A percentile compares a stretch with the other conserved stretches of the same genome.
These are phyloP conservation scores for Papilio elwesi DNA, from an alignment of 2,888 invertebrate genomes.

Conservation along the genomic window DNA sequence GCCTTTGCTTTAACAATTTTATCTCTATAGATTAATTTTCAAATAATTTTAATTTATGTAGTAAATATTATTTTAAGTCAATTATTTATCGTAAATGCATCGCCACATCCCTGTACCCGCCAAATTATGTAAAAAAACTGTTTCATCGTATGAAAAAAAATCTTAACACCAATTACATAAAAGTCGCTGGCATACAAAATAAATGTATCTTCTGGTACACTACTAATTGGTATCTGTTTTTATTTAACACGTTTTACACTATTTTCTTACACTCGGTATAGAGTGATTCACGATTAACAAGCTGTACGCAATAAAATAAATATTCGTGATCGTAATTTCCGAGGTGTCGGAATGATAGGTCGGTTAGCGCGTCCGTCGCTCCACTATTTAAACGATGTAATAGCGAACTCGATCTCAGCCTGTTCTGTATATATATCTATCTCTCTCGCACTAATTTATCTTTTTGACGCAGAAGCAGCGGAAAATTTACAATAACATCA, in stretches of 20 bases:
- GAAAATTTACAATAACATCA: constrained; percentile 77
- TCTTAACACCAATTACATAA: too few relatives aligned
- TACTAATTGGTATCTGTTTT: neutral
- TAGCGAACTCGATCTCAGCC: constrained; percentile 61
- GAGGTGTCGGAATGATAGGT: constrained; percentile 68
- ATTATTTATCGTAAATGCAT: too few relatives aligned
- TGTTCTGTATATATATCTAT: constrained; percentile 67
- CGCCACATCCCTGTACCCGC: too few relatives aligned
- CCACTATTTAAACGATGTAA: constrained; percentile 74
- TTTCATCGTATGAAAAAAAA: too few relatives aligned
- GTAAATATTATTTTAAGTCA: too few relatives aligned
- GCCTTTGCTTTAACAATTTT: too few relatives aligned
- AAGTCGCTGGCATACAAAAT: too few relatives aligned
- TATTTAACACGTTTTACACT: constrained; percentile 25
- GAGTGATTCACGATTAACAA: constrained; percentile 36
- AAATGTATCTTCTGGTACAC: too few relatives aligned
- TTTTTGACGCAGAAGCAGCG: constrained; percentile 77
- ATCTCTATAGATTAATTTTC: too few relatives aligned
- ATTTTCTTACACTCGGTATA: constrained; percentile 36
- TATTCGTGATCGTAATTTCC: constrained; percentile 72
- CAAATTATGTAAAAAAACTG: too few relatives aligned
- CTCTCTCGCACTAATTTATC: constrained; percentile 79
- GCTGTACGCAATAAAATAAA: constrained; percentile 65
- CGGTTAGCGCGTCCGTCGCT: constrained; percentile 60
- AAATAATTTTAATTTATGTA: too few relatives aligned